Conservation (phyloP, 2,888 invertebrate genomes). For the Drepanosiphum platanoidis region DNA sequence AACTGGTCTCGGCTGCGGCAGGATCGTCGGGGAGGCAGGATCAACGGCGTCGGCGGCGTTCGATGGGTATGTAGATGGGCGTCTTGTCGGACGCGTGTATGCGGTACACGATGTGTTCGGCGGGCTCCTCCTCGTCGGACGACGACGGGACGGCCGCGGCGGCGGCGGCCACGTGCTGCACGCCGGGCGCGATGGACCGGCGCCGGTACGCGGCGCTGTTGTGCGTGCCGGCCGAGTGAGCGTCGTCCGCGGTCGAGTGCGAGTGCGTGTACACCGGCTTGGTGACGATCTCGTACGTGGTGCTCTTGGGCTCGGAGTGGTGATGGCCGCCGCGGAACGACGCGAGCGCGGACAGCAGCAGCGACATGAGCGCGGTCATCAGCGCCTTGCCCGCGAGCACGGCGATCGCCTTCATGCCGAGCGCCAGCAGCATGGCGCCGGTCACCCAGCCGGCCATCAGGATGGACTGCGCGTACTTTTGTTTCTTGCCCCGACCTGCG, state of each 20-base stretch:
- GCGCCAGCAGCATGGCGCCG: conserved; percentile 64
- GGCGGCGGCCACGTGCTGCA: background rate
- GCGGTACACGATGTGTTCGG: conserved; percentile 56
- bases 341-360: conserved; percentile 64
- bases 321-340: conserved; percentile 64
- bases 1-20: background rate
- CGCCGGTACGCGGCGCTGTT: conserved; percentile 50
- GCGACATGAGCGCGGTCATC: conserved; percentile 65
- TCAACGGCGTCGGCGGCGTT: conserved; percentile 23
- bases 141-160: background rate
- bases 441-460: conserved; percentile 65
- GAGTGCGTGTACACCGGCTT: conserved; percentile 76
- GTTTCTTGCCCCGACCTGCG: conserved; percentile 63
- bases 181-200: conserved; percentile 45
- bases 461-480: conserved; percentile 63
- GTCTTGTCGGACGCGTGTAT: conserved; percentile 56
- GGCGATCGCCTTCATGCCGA: conserved; percentile 65
- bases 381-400: conserved; percentile 65
- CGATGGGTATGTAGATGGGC: conserved; percentile 60
- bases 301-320: conserved; percentile 67
- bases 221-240: conserved; percentile 59
- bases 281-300: conserved; percentile 85
- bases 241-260: conserved; percentile 63
- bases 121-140: conserved; percentile 10
- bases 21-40: background rate